Evolutionary conservation across 64 coral and sea anemone genomes (phyloP).

Genomic region (Stichodactyla mertensii): DNA sequence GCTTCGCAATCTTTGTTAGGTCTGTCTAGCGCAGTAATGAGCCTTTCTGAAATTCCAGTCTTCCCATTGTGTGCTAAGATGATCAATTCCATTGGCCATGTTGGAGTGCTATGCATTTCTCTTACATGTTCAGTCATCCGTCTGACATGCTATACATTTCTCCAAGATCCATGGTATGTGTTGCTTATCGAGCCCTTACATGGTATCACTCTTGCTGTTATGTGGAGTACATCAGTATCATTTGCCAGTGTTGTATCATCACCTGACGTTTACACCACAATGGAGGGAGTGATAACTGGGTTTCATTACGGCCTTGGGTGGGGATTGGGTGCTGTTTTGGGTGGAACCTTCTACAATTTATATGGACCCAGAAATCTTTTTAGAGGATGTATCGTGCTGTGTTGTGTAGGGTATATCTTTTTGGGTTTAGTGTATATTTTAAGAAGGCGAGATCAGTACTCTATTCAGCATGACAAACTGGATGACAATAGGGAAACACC

Average conservation of each 20-base stretch:
- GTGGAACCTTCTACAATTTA: conserved; percentile 26
- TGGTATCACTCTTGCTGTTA: conserved; percentile 43
- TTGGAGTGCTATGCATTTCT: conserved; percentile 50
- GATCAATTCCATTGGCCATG: conserved; percentile 39
- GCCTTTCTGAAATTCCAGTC: conserved; percentile 39
- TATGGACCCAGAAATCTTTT: conserved; percentile 52
- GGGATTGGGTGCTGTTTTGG: conserved; percentile 28
- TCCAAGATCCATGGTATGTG: conserved; percentile 47
- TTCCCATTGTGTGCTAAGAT: conserved; percentile 31
- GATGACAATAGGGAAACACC: not conserved
- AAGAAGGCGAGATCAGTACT: not conserved
- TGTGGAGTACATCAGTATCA: conserved; percentile 52
- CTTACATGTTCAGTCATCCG: conserved; percentile 35
- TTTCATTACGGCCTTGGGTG: conserved; percentile 52
- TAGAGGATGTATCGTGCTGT: conserved; percentile 17
- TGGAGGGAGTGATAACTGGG: conserved; percentile 35
- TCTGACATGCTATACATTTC: conserved; percentile 31
- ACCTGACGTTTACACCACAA: conserved; percentile 28
- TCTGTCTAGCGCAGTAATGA: conserved; percentile 33
- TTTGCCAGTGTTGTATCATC: conserved; percentile 39
- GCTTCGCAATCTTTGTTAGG: conserved; percentile 38
- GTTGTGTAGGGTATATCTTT: not conserved
- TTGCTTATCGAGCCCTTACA: conserved; percentile 53
- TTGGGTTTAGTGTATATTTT: conserved; percentile 15
- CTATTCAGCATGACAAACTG: not conserved